phyloP scores from a whole-genome alignment of 2,888 invertebrate genomes.

The Hypercompe scribonia region DNA sequence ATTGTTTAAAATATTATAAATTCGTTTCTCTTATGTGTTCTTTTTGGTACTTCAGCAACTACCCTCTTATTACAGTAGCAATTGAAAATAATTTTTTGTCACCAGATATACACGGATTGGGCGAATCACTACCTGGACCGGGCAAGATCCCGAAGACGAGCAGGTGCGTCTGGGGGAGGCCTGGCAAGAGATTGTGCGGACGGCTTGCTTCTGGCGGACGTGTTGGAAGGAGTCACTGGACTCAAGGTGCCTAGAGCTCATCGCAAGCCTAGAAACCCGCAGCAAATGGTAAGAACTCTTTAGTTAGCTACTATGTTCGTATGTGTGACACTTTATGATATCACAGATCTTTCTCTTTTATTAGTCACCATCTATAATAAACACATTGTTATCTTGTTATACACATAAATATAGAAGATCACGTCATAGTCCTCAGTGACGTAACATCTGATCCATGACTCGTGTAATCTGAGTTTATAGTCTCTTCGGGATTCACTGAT shows the following conservation, averaged over 20 bases:
- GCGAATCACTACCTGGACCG: slow-evolving; percentile 98
- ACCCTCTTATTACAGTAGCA: too few relatives aligned
- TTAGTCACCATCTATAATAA: background rate
- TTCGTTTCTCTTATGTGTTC: background rate
- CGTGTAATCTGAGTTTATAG: slow-evolving; percentile 28
- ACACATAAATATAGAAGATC: slow-evolving; percentile 3
- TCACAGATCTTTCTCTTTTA: background rate
- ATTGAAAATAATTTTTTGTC: slow-evolving; percentile 47
- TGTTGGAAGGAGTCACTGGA: slow-evolving; percentile 96
- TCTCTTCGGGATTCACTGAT: slow-evolving; percentile 34
- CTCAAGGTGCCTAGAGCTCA: slow-evolving; percentile 90
- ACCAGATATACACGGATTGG: slow-evolving; percentile 99
- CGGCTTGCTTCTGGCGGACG: slow-evolving; percentile 96
- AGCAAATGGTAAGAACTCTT: slow-evolving; percentile 94
- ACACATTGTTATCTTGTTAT: background rate
- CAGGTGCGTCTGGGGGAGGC: slow-evolving; percentile 88
- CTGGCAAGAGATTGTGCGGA: slow-evolving; percentile 97
- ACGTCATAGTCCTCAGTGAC: slow-evolving; percentile 32
- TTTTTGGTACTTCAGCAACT: background rate
- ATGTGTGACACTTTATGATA: background rate
- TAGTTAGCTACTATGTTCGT: too few relatives aligned
- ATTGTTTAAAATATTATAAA: background rate
- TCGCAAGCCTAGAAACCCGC: slow-evolving; percentile 94
- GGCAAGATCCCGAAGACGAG: slow-evolving; percentile 94
- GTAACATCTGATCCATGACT: slow-evolving; percentile 38